Evolutionary conservation across 1,140 invertebrate genomes (phyloP), one percentile per base, ranked within the genome.

Genomic region (Akabosia matsudoensis): DNA sequence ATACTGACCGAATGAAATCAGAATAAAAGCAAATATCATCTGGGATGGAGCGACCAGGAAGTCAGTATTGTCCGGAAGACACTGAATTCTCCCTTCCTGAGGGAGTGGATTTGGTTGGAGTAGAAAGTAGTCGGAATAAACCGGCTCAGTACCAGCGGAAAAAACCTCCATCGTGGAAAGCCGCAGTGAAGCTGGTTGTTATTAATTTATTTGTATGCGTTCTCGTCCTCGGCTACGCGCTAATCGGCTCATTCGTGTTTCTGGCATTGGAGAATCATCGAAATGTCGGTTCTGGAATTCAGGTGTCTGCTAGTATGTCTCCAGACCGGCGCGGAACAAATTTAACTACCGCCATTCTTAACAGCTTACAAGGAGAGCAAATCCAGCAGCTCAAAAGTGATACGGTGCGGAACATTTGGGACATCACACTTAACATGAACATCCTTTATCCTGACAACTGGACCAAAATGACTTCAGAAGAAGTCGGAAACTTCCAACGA

Each of bases 391-490:
- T 81, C 51, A 81, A 81, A 52, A 79, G 75, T 7, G 89, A 90
- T 79, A 93, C 92, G 14, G 92, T 95, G 10, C 92, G 93, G 84
- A 93, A 91, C 83, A 93, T 97, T 79, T 98, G 96, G 96, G 92
- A 96, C 82, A 96, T 97, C 61, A 97, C 96, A 16, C 93, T 95
- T 79, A 92, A 91, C 72, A 87, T 97, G 70, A 97, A 97, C 85
- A 96, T 97, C 82, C 87, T 97, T 16, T 97, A 97, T 85, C 91
- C 92, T 81, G 93, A 96, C 83, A 97, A 97, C 85, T 97, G 95
- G 95, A 97, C 95, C 61, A 88, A 91, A 82, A 86, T 95, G 83
- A 90, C 92, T 45, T 89, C 91, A 80, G 89, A 93, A 83, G 93
- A 97, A 85, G 93, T 97, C 79, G 90, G 91, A 61, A 89, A 90